Base-by-base conservation (phyloP, 1,140 invertebrate genomes). In the Bombus pyrosoma region DNA sequence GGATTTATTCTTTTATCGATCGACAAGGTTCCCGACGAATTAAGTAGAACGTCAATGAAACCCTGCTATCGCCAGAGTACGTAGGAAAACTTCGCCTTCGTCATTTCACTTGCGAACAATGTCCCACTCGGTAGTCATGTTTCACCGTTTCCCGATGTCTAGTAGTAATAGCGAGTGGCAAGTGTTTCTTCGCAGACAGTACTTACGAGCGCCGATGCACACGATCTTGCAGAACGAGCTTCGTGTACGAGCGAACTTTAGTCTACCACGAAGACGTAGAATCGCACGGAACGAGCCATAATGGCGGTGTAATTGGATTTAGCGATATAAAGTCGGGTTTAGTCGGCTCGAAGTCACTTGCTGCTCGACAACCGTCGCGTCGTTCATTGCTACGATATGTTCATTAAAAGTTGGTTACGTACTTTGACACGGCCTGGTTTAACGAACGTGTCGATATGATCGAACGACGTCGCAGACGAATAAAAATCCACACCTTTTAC, bases 231-330 rank as follows among this genome's bases (percentile, higher is more conserved):
- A 18, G 53, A 9, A 62, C 6, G 12, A 2, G 25, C 47, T 25
- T 43, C 28, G 76, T 59, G 13, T 32, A 57, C 66, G 43, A 69
- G 68, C 13, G 28, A 64, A 47, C 80, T 74, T 41, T 28, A 59
- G 25, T 32, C 10, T 10, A 62, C 59, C 43, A 8, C 64, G 81
- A 69, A 69, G 74, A 66, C 62, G 62, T 43, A 22, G 59, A 66
- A 39, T 41, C 28, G 64, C 62, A 34, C 12, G 34, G 62, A 83
- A 83, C 74, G 64, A 25, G 74, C 73, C 28, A 83, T 83, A 77
- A 77, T 77, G 43, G 62, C 13, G 37, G 53, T 22, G 43, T 83
- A 83, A 83, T 83, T 83, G 74, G 81, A 83, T 78, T 83, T 69
- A 69, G 62, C 62, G 74, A 66, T 78, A 83, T 83, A 83, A 83